phyloP scores from a whole-genome alignment of 2,888 invertebrate genomes.

The Idaea biselata region DNA sequence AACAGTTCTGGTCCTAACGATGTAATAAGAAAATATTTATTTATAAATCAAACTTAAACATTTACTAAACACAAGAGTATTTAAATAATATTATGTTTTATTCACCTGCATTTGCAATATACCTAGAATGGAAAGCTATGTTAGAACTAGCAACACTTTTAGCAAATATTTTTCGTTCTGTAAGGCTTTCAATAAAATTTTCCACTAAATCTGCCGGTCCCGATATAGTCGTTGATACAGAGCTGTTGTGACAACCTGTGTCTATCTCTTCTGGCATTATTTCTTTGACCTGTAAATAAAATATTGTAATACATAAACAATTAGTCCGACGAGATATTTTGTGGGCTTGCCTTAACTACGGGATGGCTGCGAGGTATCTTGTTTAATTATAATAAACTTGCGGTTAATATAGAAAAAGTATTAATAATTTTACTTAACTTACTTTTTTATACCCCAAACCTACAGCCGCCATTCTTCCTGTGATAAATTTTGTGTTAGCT shows the following conservation, averaged over 20 bases:
- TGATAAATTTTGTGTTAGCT: conserved; percentile 81
- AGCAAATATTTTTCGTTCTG: conserved; percentile 43
- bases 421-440: too few species aligned
- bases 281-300: conserved; percentile 32
- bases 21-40: conserved; percentile 3
- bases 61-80: not conserved
- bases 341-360: too few species aligned
- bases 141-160: conserved; percentile 82
- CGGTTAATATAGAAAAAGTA: too few species aligned
- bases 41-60: not conserved
- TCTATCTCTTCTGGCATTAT: conserved; percentile 82
- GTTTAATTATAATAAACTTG: too few species aligned
- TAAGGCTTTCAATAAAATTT: conserved; percentile 72
- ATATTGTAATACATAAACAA: not conserved
- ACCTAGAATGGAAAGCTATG: conserved; percentile 92
- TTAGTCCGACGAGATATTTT: too few species aligned
- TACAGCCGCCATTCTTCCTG: conserved; percentile 92
- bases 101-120: conserved; percentile 80
- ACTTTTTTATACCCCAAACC: conserved; percentile 81
- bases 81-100: conserved; percentile 18
- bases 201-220: conserved; percentile 84
- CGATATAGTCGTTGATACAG: conserved; percentile 87
- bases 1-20: conserved; percentile 79
- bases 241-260: conserved; percentile 90
- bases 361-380: too few species aligned